phyloP scores from a whole-genome alignment of 2,888 invertebrate genomes.

The Dasysyrphus albostriatus region DNA sequence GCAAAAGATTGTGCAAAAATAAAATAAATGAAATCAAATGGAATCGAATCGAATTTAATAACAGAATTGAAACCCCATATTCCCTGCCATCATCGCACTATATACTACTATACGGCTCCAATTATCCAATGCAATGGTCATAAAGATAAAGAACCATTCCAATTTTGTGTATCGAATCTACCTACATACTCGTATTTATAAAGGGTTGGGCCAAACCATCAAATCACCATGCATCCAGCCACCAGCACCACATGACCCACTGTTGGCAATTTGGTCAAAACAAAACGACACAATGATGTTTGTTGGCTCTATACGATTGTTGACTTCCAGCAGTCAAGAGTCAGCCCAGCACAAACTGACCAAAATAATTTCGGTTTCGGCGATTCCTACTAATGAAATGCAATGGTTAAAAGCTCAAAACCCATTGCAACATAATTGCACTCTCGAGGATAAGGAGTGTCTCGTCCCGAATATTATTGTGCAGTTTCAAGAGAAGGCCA shows the following conservation, averaged over 20 bases:
- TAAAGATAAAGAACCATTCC: slow-evolving; percentile 33
- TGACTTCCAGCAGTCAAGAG: not conserved
- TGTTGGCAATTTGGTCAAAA: slow-evolving; percentile 16
- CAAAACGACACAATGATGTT: slow-evolving; percentile 1
- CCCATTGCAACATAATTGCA: slow-evolving; percentile 52
- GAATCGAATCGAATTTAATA: slow-evolving; percentile 31
- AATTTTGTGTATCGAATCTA: slow-evolving; percentile 4
- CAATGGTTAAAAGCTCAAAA: slow-evolving; percentile 22
- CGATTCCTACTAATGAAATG: slow-evolving; percentile 45
- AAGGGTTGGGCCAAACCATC: slow-evolving; percentile 55
- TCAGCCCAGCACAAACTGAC: slow-evolving; percentile 4
- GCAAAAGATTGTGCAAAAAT: slow-evolving; percentile 50
- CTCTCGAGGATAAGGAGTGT: slow-evolving; percentile 60
- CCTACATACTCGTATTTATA: slow-evolving; percentile 36
- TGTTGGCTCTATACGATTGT: not conserved
- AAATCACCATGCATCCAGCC: not conserved
- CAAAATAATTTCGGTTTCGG: slow-evolving; percentile 34
- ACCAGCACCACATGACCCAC: slow-evolving; percentile 43
- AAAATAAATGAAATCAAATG: slow-evolving; percentile 22
- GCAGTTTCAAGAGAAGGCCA: slow-evolving; percentile 35
- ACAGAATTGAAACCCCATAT: slow-evolving; percentile 30
- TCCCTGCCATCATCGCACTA: slow-evolving; percentile 7
- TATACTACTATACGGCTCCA: slow-evolving; percentile 9
- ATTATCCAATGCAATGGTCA: slow-evolving; percentile 45
- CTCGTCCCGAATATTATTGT: slow-evolving; percentile 28